Evolutionary conservation across 2,797 vertebrate species (phyloP).

Genomic region (Cichlasoma orientale): DNA sequence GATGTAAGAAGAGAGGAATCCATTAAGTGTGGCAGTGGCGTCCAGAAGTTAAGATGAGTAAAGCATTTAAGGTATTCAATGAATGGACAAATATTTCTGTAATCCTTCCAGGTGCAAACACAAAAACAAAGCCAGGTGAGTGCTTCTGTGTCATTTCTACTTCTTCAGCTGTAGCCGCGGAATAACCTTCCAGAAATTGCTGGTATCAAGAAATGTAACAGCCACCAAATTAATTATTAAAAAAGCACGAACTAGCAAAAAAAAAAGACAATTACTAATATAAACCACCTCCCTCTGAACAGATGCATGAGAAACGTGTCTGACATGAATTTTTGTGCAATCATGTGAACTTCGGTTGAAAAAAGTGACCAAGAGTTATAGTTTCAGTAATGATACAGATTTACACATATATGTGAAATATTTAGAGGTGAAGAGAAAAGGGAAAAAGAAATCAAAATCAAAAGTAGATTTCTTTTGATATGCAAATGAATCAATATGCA

Average conservation of each 20-base stretch:
- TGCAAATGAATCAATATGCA: neutral
- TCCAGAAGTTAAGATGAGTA: neutral
- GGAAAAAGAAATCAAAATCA: neutral
- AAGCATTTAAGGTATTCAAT: neutral
- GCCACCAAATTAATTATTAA: no score
- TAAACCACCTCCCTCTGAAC: neutral
- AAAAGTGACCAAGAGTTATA: no score
- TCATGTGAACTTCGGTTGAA: no score
- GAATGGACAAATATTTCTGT: slow-evolving; percentile 38
- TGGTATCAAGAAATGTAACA: no score
- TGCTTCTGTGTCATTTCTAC: neutral
- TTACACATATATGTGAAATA: neutral
- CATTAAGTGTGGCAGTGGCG: neutral
- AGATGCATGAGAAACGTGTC: neutral
- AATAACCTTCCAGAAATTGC: no score
- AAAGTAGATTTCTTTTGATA: slow-evolving; percentile 7
- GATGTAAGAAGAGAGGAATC: slow-evolving; percentile 46
- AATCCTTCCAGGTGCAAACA: slow-evolving; percentile 45
- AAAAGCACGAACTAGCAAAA: no score
- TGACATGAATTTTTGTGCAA: no score
- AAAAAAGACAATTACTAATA: no score
- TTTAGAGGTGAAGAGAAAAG: neutral
- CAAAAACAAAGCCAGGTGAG: fast-evolving
- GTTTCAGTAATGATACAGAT: no score
- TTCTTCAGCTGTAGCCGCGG: neutral